These are phyloP conservation scores for Anhinga anhinga DNA, from an alignment of 2,113 vertebrate genomes.

Conservation along the genomic window DNA sequence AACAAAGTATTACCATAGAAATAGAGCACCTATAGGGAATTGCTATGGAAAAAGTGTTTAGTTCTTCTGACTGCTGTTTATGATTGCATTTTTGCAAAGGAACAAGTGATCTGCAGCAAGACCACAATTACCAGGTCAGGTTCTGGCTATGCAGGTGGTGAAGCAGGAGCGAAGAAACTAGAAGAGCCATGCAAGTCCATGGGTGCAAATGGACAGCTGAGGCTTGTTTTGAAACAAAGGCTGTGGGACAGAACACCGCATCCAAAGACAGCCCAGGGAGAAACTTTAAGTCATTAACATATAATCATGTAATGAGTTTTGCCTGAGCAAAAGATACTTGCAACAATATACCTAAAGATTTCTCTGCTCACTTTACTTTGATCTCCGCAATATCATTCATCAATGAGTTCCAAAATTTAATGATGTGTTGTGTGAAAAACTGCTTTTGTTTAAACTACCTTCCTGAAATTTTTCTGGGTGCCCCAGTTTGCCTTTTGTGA, in stretches of 20 bases:
- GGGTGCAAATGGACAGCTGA: too few species aligned
- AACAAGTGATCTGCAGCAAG: neutral
- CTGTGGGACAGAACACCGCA: neutral
- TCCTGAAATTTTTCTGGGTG: conserved; percentile 37
- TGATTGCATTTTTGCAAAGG: neutral
- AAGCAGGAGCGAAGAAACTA: neutral
- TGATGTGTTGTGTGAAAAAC: neutral
- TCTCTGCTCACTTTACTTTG: neutral
- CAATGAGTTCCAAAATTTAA: neutral
- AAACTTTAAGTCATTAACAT: neutral
- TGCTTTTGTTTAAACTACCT: neutral
- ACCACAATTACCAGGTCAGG: neutral
- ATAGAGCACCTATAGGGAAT: neutral
- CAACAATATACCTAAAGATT: neutral
- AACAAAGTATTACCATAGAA: neutral
- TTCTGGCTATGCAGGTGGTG: neutral
- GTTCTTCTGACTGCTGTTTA: neutral
- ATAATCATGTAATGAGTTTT: neutral
- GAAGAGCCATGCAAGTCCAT: neutral
- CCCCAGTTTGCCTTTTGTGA: conserved; percentile 55
- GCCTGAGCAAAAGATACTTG: neutral
- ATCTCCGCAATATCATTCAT: neutral
- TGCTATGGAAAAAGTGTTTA: neutral
- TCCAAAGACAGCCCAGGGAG: neutral
- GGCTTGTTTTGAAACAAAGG: neutral